Conservation (phyloP, 1,140 invertebrate genomes). For the Diabrotica virgifera region DNA sequence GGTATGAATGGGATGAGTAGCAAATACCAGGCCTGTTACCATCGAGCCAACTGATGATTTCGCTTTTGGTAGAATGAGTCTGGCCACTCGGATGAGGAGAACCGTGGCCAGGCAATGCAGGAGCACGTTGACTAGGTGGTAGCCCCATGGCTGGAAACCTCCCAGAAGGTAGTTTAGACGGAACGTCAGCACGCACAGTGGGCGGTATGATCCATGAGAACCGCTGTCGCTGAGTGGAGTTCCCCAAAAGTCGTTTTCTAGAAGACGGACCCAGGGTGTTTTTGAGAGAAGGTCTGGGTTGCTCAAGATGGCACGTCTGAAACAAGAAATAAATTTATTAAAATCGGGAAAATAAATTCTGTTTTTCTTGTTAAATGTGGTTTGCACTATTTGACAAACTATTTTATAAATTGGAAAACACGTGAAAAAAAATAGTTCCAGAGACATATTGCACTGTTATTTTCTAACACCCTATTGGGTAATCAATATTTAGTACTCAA, state of each 20-base stretch:
- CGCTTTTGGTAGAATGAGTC: constrained; percentile 60
- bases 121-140: constrained; percentile 86
- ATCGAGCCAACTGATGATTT: constrained; percentile 63
- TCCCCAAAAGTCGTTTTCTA: constrained; percentile 91
- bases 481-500: no score
- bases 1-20: constrained; percentile 93
- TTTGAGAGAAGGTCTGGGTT: constrained; percentile 80
- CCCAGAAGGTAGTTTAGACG: constrained; percentile 86
- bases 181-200: constrained; percentile 88
- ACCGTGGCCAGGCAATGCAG: constrained; percentile 79
- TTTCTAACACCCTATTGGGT: no score
- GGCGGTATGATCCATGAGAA: constrained; percentile 91
- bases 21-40: constrained; percentile 84
- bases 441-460: no score
- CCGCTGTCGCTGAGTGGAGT: constrained; percentile 79
- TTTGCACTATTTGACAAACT: no score
- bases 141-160: constrained; percentile 85
- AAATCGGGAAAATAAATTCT: no score
- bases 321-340: constrained; percentile 49
- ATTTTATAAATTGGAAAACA: no score
- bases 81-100: constrained; percentile 71
- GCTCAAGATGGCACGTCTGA: constrained; percentile 82
- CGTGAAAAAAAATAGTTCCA: no score
- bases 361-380: no score
- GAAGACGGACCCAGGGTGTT: constrained; percentile 69